Evolutionary conservation across 2,888 invertebrate genomes (phyloP).

Genomic region (Nemoura dubitans): DNA sequence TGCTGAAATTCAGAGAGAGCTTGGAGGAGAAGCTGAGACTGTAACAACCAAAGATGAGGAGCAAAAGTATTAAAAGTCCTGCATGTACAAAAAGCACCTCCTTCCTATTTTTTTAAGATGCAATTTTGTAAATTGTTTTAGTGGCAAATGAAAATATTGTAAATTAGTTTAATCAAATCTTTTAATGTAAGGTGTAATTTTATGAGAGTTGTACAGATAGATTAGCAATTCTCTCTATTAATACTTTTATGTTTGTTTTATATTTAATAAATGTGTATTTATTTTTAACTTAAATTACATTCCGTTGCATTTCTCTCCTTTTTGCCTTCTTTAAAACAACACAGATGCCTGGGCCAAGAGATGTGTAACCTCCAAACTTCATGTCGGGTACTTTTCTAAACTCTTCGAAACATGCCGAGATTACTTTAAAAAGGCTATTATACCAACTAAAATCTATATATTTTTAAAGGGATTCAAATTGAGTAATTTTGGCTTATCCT

Average conservation of each 20-base stretch:
- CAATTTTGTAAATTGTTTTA: not conserved
- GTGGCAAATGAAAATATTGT: not conserved
- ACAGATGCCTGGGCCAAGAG: too few relatives aligned
- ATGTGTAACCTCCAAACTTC: too few relatives aligned
- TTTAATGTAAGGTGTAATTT: not conserved
- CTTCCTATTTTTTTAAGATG: not conserved
- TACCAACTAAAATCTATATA: too few relatives aligned
- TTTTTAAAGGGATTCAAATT: too few relatives aligned
- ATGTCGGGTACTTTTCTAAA: too few relatives aligned
- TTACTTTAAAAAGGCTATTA: too few relatives aligned
- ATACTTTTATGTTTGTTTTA: not conserved
- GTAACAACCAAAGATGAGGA: not conserved
- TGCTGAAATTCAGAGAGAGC: constrained; percentile 70
- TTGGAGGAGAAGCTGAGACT: constrained; percentile 51
- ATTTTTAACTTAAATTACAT: not conserved
- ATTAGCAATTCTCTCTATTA: not conserved
- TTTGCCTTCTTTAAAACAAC: too few relatives aligned
- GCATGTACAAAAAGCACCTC: not conserved
- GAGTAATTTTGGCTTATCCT: too few relatives aligned
- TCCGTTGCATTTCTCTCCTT: not conserved
- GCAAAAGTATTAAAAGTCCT: constrained; percentile 2
- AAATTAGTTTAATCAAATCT: not conserved
- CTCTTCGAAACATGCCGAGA: too few relatives aligned
- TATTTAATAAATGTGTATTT: not conserved
- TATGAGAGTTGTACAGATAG: not conserved